A percentile compares a stretch with the other conserved stretches of the same genome.
Evolutionary conservation across 1,140 invertebrate genomes (phyloP).

Genomic region (Brachionus rotundiformis): DNA sequence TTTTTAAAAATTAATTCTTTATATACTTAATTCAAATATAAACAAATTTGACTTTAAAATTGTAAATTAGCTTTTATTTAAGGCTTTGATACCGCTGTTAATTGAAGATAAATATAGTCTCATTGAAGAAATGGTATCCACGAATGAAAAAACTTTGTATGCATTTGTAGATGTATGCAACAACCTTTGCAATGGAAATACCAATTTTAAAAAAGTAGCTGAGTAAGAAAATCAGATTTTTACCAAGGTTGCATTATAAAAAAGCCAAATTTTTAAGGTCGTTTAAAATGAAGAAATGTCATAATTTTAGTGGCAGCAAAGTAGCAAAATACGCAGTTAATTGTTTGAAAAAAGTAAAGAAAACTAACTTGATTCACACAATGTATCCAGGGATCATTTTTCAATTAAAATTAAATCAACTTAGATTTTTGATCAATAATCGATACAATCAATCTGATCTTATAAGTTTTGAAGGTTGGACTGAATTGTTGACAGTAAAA

Average conservation of each 20-base stretch:
- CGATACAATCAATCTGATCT: conserved; percentile 30
- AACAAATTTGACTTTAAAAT: no score
- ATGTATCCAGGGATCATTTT: conserved; percentile 24
- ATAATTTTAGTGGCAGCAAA: conserved; percentile 36
- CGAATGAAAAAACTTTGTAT: conserved; percentile 24
- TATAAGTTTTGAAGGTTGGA: conserved; percentile 33
- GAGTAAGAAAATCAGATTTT: not conserved
- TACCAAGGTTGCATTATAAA: no score
- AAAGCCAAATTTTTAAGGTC: no score
- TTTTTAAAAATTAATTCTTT: no score
- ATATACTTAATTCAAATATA: no score
- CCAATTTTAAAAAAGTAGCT: conserved; percentile 26
- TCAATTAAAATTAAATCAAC: conserved; percentile 21
- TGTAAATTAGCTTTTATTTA: not conserved
- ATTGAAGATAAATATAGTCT: conserved; percentile 42
- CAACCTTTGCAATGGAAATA: not conserved
- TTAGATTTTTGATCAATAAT: conserved; percentile 36
- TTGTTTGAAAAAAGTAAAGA: conserved; percentile 21
- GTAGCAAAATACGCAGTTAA: conserved; percentile 35
- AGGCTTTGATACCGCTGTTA: conserved; percentile 22
- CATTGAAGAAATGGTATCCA: conserved; percentile 25
- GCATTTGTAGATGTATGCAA: conserved; percentile 26
- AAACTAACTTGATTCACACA: not conserved
- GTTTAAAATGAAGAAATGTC: conserved; percentile 26
- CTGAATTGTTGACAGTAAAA: conserved; percentile 32